These are phyloP conservation scores for Gorsachius goisagi DNA, from an alignment of 2,113 vertebrate genomes.

Conservation along the genomic window DNA sequence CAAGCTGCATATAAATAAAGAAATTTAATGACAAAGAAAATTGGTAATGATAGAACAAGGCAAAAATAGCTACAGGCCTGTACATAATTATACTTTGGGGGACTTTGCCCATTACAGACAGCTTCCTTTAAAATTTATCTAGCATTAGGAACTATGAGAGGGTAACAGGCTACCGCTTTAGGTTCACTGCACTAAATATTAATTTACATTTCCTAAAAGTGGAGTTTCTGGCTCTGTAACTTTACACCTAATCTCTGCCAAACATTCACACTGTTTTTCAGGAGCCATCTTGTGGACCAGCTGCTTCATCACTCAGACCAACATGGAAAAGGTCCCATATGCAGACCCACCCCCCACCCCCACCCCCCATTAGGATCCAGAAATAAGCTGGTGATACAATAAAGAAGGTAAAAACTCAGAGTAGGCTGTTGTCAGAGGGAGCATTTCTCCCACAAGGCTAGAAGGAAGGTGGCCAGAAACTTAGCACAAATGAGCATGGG, in stretches of 20 bases:
- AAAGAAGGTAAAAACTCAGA: neutral
- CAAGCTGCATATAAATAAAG: slow-evolving; percentile 60
- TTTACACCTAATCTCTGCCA: neutral
- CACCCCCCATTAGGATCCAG: neutral
- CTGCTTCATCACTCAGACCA: neutral
- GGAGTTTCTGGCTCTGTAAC: neutral
- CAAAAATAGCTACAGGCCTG: slow-evolving; percentile 10
- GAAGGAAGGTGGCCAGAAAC: neutral
- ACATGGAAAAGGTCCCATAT: neutral
- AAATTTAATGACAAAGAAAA: slow-evolving; percentile 53
- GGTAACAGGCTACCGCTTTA: neutral
- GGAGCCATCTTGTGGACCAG: neutral
- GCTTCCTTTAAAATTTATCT: neutral
- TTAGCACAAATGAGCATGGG: neutral
- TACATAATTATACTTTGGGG: neutral
- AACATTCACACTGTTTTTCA: neutral
- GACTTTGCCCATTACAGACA: neutral
- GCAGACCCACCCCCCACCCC: neutral
- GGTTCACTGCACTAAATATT: neutral
- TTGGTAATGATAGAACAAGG: slow-evolving; percentile 44
- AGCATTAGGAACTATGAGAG: neutral
- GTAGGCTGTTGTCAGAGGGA: neutral
- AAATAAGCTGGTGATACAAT: neutral
- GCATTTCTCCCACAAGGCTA: neutral
- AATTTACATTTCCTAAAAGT: neutral